Percentiles rank a stretch among this genome's conserved stretches.
Evolutionary conservation across 2,888 invertebrate genomes (phyloP).

Genomic region (Harmothoe impar): DNA sequence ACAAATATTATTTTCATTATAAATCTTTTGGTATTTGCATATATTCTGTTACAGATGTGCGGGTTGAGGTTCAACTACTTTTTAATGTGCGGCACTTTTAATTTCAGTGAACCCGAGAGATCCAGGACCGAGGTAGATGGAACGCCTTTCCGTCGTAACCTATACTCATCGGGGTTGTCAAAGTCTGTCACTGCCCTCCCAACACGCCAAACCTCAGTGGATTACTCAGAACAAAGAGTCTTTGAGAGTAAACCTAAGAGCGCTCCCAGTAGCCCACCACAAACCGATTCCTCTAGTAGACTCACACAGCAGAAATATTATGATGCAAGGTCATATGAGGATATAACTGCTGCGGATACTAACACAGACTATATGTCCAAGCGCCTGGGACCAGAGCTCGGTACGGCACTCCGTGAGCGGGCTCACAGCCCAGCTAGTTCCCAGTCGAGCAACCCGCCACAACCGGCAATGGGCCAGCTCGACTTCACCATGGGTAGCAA

Average conservation of each 20-base stretch:
- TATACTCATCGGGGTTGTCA: background rate
- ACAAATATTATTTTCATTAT: too few species aligned
- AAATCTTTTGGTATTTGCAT: too few species aligned
- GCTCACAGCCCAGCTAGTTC: constrained; percentile 25
- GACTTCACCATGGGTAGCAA: constrained; percentile 67
- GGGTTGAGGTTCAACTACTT: too few species aligned
- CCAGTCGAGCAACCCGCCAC: background rate
- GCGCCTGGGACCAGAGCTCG: constrained; percentile 7
- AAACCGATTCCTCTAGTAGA: background rate
- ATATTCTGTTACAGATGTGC: too few species aligned
- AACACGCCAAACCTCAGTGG: background rate
- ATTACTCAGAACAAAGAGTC: background rate
- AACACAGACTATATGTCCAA: background rate
- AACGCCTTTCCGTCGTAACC: background rate
- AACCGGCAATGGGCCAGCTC: background rate
- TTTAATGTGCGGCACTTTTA: too few species aligned
- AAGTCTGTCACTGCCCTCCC: constrained; percentile 24
- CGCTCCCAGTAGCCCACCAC: constrained; percentile 28
- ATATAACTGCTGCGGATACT: background rate
- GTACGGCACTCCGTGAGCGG: constrained; percentile 1
- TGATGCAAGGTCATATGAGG: constrained; percentile 46
- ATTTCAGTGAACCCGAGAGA: constrained; percentile 1
- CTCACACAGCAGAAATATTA: background rate
- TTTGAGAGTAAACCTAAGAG: background rate
- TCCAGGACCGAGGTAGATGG: background rate